These are phyloP conservation scores for Edolisoma coerulescens DNA, from an alignment of 2,113 vertebrate species.

Conservation along the genomic window DNA sequence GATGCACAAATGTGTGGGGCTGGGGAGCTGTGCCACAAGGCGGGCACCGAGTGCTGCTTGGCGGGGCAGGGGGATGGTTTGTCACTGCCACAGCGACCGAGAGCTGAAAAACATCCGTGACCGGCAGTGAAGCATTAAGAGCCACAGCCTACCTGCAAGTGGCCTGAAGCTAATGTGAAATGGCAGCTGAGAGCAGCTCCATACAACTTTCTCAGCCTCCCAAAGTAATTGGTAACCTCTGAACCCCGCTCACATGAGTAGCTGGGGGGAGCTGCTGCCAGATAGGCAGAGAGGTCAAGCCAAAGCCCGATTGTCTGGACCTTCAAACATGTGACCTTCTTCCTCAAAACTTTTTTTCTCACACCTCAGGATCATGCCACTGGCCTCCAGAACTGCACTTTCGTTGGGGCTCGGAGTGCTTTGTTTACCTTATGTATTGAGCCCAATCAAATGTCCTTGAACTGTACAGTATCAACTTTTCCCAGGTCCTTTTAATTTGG, in stretches of 20 bases:
- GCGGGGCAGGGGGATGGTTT: neutral
- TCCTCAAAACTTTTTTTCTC: constrained; percentile 63
- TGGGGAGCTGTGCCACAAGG: neutral
- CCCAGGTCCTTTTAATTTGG: constrained; percentile 7
- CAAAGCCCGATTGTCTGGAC: constrained; percentile 62
- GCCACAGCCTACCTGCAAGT: constrained; percentile 72
- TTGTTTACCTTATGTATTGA: constrained; percentile 67
- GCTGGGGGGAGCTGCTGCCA: constrained; percentile 56
- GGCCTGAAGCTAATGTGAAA: constrained; percentile 78
- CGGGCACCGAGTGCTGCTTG: neutral
- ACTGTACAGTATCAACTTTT: constrained; percentile 40
- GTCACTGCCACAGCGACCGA: neutral
- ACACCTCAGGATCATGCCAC: constrained; percentile 66
- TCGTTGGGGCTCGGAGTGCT: constrained; percentile 12
- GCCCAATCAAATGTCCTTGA: constrained; percentile 43
- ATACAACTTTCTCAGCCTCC: constrained; percentile 84
- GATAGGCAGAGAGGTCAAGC: constrained; percentile 66
- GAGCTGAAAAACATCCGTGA: constrained; percentile 34
- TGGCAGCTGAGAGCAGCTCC: constrained; percentile 82
- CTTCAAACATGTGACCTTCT: constrained; percentile 66
- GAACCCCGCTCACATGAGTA: constrained; percentile 76
- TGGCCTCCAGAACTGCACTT: constrained; percentile 48
- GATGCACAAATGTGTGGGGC: accelerated
- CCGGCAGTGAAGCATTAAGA: constrained; percentile 4
- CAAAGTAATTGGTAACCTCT: constrained; percentile 89